phyloP scores from a whole-genome alignment of 2,113 vertebrate genomes.

The Elephas maximus region DNA sequence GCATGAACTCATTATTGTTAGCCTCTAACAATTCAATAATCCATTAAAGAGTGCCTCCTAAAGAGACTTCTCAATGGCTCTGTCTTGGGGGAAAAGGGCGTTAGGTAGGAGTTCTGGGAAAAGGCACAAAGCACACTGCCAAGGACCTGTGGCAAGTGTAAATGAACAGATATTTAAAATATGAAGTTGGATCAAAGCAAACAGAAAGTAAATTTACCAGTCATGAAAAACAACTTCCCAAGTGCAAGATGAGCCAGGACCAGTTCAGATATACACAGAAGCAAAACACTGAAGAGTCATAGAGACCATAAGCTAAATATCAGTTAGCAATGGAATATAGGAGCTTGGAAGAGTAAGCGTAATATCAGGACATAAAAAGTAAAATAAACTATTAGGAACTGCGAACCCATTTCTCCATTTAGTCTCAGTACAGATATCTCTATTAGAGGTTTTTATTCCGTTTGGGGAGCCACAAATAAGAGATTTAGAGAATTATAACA shows the following conservation, averaged over 20 bases:
- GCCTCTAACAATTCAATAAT: neutral
- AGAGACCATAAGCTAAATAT: neutral
- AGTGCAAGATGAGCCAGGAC: neutral
- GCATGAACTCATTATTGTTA: neutral
- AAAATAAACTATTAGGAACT: neutral
- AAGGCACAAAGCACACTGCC: neutral
- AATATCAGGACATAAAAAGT: neutral
- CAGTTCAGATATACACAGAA: neutral
- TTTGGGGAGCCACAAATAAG: neutral
- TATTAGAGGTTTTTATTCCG: neutral
- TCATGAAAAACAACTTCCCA: neutral
- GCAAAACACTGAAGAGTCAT: neutral
- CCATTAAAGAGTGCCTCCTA: neutral
- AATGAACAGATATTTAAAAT: neutral
- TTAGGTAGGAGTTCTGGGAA: neutral
- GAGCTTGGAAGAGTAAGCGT: conserved; percentile 8
- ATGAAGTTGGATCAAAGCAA: neutral
- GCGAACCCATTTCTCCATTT: neutral
- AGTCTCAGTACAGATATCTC: neutral
- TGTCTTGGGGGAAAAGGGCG: too few relatives aligned
- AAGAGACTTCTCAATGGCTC: neutral
- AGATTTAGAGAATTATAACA: neutral
- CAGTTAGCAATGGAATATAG: neutral
- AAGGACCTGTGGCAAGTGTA: neutral
- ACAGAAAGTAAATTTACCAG: neutral